These are phyloP conservation scores for Cynaeus angustus DNA, from an alignment of 2,888 invertebrate genomes.

Conservation along the genomic window DNA sequence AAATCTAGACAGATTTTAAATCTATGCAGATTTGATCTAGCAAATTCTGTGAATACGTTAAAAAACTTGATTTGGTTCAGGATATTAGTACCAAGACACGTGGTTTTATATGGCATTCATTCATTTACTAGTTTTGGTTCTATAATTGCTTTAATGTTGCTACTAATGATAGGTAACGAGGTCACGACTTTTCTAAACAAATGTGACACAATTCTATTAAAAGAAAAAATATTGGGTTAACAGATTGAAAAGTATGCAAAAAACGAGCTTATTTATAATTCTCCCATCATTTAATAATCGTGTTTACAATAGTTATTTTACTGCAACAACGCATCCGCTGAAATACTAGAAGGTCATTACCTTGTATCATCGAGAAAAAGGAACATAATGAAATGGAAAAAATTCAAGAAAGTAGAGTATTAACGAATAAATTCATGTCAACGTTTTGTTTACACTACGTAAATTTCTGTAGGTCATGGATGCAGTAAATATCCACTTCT, in stretches of 20 bases:
- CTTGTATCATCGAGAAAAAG: conserved; percentile 24
- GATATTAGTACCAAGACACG: too few relatives aligned
- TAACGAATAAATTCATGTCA: conserved; percentile 50
- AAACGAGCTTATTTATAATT: conserved; percentile 15
- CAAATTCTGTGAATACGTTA: too few relatives aligned
- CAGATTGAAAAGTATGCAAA: conserved; percentile 6
- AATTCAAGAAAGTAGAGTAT: conserved; percentile 11
- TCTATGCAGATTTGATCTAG: too few relatives aligned
- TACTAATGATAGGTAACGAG: conserved; percentile 9
- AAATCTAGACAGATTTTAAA: too few relatives aligned
- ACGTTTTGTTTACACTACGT: conserved; percentile 51
- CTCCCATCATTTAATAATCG: conserved; percentile 25
- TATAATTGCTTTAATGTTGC: conserved; percentile 9
- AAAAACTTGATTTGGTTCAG: too few relatives aligned
- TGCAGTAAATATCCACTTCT: conserved; percentile 41
- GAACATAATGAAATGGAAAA: conserved; percentile 9
- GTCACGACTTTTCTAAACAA: conserved; percentile 12
- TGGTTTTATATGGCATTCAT: background rate
- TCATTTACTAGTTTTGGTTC: background rate
- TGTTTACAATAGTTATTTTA: conserved; percentile 30
- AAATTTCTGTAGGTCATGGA: conserved; percentile 53
- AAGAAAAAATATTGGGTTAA: background rate
- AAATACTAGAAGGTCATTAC: conserved; percentile 34
- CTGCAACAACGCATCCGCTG: conserved; percentile 34
- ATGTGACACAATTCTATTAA: conserved; percentile 3